Evolutionary conservation across 1,140 invertebrate genomes (phyloP), one percentile per base, ranked within the genome.

Genomic region (Heliconius himera): DNA sequence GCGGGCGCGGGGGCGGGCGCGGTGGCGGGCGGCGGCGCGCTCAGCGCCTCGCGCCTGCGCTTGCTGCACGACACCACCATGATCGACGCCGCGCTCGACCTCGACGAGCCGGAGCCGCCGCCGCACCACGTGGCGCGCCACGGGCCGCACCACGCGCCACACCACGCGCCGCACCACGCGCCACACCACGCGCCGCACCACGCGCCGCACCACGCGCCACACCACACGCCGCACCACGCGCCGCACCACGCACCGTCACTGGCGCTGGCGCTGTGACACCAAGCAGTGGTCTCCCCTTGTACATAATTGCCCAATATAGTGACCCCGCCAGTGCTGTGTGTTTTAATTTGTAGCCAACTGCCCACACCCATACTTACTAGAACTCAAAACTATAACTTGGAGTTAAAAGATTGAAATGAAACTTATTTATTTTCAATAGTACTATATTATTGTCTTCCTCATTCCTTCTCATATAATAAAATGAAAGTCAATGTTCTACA

Each of bases 11-110:
- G 78, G 70, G 81, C 78, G 79, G 80, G n/a, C 54, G 82, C 74
- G 22, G 86, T 83, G 74, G 83, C 75, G 76, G 83, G 66, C 26
- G 83, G 79, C 60, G 85, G 77, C 73, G 83, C 77, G 78, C 89
- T 88, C 76, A 90, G 87, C 83, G 91, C 88, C 82, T 92, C 91
- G 87, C 90, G 85, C 82, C 94, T 98, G 84, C 95, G 96, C 82
- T 92, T 98, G 81, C 94, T 98, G 77, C 97, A 97, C 85, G 97
- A 97, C 90, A 97, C 97, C 20, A 98, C 97, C 8, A 98, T 98
- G 97, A 98, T 98, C 86, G 97, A 98, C 86, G 97, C 97, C 36
- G 97, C 97, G 13, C 94, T 98, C 76, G 97, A 98, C 95, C 95
- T 98, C 78, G 98, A 98, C 91, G 97, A 97, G 78, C 93, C 89